A percentile compares a stretch with the other conserved stretches of the same genome.
Evolutionary conservation across 2,797 vertebrate species (phyloP).

Genomic region (Manis pentadactyla): DNA sequence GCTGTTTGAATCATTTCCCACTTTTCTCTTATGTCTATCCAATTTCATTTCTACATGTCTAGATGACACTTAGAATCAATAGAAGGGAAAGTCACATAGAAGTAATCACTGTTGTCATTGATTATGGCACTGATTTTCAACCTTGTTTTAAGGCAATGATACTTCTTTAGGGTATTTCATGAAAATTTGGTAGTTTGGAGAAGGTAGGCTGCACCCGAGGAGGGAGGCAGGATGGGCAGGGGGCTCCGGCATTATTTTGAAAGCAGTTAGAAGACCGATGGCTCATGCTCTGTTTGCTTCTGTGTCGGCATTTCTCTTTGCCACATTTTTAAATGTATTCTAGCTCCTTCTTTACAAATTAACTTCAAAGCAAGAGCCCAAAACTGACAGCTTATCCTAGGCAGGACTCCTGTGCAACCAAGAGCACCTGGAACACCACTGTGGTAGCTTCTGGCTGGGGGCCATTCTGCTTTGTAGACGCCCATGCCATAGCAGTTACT

Average conservation of each 20-base stretch:
- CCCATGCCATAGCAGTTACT: fast-evolving
- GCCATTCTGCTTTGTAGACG: neutral
- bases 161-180: neutral
- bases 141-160: neutral
- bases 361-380: neutral
- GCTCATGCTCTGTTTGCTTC: neutral
- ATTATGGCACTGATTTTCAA: neutral
- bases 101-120: neutral
- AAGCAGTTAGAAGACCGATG: neutral
- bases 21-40: neutral
- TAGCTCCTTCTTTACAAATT: neutral
- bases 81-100: neutral
- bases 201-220: neutral
- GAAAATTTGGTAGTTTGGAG: neutral
- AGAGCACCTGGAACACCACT: fast-evolving
- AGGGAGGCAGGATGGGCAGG: neutral
- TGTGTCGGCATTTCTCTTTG: neutral
- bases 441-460: neutral
- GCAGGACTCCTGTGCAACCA: neutral
- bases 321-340: neutral
- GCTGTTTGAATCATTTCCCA: neutral
- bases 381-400: neutral
- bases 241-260: neutral
- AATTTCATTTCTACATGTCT: neutral
- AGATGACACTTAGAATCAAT: neutral